These are phyloP conservation scores for Axea sp. DNA, from an alignment of 2,888 invertebrate species.

Conservation along the genomic window DNA sequence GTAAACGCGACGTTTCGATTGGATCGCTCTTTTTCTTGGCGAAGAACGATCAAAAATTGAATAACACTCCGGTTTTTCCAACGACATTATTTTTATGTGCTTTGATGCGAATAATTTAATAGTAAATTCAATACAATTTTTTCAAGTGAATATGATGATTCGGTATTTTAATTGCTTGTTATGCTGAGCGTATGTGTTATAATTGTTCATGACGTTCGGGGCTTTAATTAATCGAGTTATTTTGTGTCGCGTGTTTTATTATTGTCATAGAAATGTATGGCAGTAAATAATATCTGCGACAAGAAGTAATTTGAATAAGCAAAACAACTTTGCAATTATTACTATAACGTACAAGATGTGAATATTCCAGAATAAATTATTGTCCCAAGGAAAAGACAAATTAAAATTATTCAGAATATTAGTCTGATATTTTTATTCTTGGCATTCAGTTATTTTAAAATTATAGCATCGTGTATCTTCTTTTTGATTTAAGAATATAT, in stretches of 20 bases:
- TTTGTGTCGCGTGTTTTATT: slow-evolving; percentile 7
- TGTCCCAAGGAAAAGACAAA: no score
- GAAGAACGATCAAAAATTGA: slow-evolving; percentile 8
- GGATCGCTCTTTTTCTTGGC: slow-evolving; percentile 10
- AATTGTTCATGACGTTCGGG: slow-evolving; percentile 23
- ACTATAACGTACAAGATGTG: no score
- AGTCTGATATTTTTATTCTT: no score
- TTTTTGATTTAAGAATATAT: no score
- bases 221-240: slow-evolving; percentile 7
- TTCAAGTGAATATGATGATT: slow-evolving; percentile 34
- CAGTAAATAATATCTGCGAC: no score
- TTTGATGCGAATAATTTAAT: slow-evolving; percentile 16
- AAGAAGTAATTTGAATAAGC: no score
- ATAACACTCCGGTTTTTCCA: slow-evolving; percentile 38
- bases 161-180: slow-evolving; percentile 51
- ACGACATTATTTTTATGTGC: slow-evolving; percentile 6
- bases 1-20: slow-evolving; percentile 11
- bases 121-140: slow-evolving; percentile 24
- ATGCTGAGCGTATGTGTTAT: slow-evolving; percentile 12
- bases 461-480: no score
- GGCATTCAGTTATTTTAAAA: no score
- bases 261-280: background rate
- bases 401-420: no score
- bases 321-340: no score
- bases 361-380: no score